A percentile compares a stretch with the other conserved stretches of the same genome.
These are phyloP conservation scores for Acromyrmex charruanus DNA, from an alignment of 1,140 invertebrate species.

Conservation along the genomic window DNA sequence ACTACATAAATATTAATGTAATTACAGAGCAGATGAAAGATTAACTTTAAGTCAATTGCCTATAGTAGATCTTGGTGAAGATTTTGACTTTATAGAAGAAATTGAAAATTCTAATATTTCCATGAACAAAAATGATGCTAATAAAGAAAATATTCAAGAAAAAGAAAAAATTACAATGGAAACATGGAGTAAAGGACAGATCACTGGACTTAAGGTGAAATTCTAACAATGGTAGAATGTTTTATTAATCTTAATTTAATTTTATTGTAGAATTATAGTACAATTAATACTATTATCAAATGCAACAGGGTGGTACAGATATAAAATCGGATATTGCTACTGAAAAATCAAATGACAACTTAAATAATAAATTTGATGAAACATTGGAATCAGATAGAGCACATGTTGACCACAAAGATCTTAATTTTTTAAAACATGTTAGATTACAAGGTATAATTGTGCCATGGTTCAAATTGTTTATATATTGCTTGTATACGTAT, in stretches of 20 bases:
- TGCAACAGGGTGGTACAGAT: constrained; percentile 69
- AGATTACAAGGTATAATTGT: constrained; percentile 79
- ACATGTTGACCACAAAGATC: constrained; percentile 52
- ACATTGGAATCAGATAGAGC: constrained; percentile 27
- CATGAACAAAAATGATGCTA: constrained; percentile 23
- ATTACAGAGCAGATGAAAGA: constrained; percentile 21
- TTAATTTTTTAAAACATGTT: constrained; percentile 78
- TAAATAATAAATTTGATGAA: constrained; percentile 9
- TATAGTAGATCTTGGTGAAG: constrained; percentile 82
- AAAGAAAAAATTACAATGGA: constrained; percentile 67
- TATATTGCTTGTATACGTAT: not conserved
- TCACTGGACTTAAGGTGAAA: constrained; percentile 77
- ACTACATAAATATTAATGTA: constrained; percentile 23
- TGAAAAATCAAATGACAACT: not conserved
- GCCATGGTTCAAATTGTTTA: not conserved
- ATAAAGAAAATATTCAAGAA: constrained; percentile 4
- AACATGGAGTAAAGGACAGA: constrained; percentile 85
- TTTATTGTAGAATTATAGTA: constrained; percentile 21
- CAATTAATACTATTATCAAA: constrained; percentile 28
- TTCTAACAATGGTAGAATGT: constrained; percentile 25
- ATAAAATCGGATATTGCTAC: constrained; percentile 51
- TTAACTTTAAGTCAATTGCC: constrained; percentile 81
- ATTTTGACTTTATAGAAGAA: constrained; percentile 75
- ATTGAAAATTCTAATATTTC: constrained; percentile 32
- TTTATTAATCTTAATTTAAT: not conserved